Evolutionary conservation across 1,140 invertebrate genomes (phyloP), one percentile per base, ranked within the genome.

Genomic region (Berghia stephanieae): DNA sequence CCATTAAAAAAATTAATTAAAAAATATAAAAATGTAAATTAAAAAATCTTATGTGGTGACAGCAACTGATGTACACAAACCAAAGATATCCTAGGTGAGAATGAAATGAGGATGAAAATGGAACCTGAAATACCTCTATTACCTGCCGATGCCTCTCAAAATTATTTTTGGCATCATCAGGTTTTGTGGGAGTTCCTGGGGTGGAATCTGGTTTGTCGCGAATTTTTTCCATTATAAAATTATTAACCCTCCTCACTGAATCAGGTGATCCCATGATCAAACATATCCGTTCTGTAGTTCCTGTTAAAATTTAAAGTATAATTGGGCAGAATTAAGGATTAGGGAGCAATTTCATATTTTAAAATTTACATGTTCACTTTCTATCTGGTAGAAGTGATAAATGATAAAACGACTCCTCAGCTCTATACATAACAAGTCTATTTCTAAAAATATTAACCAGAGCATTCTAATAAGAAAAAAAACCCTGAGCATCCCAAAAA

Each of bases 201-300:
- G 94, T 95, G 71, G 96, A 92, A 88, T 99, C 98, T 60, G 97
- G 96, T 88, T 98, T 99, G 89, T 99, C 97, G 85, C 95, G 93
- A 82, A 99, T 98, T 92, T 98, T 98, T 85, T 98, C 96, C 94
- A 97, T 96, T 81, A 99, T 98, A 88, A 98, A 98, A 85, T 95
- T 94, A 90, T 98, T 93, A 70, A 98, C 96, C 80, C 94, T 92
- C 93, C 97, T 94, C 83, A 98, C 97, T 80, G 96, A 94, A 74
- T 98, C 96, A 74, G 97, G 93, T 68, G 93, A 95, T 69, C 98
- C 98, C 49, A 96, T 98, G 85, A 99, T 98, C 69, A 99, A 91
- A 90, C 98, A 99, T 46, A 99, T 96, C 79, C 98, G 92, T 90
- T 99, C 98, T 82, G 95, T 95, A 81, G 98, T 99, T 84, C 96